A percentile compares a stretch with the other conserved stretches of the same genome.
These are phyloP conservation scores for Orbicella faveolata DNA, from an alignment of 64 coral and sea anemone species.

Conservation along the genomic window DNA sequence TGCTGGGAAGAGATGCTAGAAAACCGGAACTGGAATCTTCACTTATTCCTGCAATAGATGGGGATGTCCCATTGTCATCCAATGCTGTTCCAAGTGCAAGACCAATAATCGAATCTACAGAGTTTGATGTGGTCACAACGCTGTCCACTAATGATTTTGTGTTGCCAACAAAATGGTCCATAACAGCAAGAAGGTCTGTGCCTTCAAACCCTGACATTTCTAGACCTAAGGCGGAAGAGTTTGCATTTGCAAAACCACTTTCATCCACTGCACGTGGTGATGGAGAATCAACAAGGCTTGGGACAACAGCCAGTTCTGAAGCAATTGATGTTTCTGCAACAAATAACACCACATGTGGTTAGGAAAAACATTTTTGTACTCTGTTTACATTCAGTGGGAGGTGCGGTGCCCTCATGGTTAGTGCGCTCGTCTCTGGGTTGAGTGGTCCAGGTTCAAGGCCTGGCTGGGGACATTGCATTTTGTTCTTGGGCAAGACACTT, in stretches of 20 bases:
- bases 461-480: no score
- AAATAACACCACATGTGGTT: background rate
- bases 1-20: background rate
- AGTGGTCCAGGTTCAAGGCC: no score
- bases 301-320: background rate
- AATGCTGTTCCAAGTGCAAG: constrained; percentile 29
- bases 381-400: no score
- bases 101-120: constrained; percentile 42
- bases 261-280: background rate
- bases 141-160: constrained; percentile 13
- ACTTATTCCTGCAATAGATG: background rate
- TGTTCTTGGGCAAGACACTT: no score
- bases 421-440: no score
- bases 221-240: background rate
- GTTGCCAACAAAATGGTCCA: constrained; percentile 22
- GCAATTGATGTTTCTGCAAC: background rate
- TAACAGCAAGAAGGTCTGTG: constrained; percentile 32
- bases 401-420: no score
- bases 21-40: background rate
- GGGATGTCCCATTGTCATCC: background rate
- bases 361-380: no score
- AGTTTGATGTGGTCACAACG: constrained; percentile 19
- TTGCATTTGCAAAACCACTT: background rate
- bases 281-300: background rate
- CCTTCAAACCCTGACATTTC: constrained; percentile 9